Evolutionary conservation across 2,888 invertebrate genomes (phyloP).

Genomic region (Leucophenga maculata): DNA sequence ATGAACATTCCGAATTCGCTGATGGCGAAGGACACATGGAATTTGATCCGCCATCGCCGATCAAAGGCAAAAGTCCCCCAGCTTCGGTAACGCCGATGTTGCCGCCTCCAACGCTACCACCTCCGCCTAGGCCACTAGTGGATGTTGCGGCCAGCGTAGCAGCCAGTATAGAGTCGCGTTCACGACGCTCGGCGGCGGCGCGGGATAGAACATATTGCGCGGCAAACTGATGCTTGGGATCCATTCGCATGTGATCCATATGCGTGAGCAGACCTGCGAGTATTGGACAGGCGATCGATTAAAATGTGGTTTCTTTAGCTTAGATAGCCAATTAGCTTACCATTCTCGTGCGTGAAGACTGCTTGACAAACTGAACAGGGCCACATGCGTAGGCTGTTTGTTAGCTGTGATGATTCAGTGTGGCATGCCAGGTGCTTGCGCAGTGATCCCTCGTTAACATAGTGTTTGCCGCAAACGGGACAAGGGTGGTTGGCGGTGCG

Average conservation of each 20-base stretch:
- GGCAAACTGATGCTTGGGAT: conserved; percentile 95
- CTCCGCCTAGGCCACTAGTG: conserved; percentile 62
- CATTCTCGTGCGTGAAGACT: conserved; percentile 94
- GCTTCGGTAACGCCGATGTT: conserved; percentile 29
- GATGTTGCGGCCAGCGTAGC: conserved; percentile 79
- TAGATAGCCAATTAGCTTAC: conserved; percentile 74
- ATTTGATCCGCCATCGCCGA: conserved; percentile 72
- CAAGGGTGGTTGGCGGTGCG: conserved; percentile 95
- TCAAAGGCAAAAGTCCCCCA: conserved; percentile 48
- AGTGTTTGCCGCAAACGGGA: conserved; percentile 95
- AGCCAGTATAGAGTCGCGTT: conserved; percentile 83
- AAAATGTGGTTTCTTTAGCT: not conserved
- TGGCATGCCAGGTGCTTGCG: conserved; percentile 95
- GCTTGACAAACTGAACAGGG: conserved; percentile 96
- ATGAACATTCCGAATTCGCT: conserved; percentile 89
- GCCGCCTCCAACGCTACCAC: conserved; percentile 45
- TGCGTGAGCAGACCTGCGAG: conserved; percentile 87
- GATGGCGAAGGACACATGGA: conserved; percentile 87
- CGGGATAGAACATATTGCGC: conserved; percentile 93
- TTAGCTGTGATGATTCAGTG: conserved; percentile 90
- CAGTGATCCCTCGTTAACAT: conserved; percentile 93
- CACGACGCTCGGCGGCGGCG: conserved; percentile 91
- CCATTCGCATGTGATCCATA: conserved; percentile 98
- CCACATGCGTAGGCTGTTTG: conserved; percentile 93
- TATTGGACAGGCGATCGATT: not conserved